Base-by-base conservation (phyloP, 2,113 vertebrate species). In the Strix uralensis region DNA sequence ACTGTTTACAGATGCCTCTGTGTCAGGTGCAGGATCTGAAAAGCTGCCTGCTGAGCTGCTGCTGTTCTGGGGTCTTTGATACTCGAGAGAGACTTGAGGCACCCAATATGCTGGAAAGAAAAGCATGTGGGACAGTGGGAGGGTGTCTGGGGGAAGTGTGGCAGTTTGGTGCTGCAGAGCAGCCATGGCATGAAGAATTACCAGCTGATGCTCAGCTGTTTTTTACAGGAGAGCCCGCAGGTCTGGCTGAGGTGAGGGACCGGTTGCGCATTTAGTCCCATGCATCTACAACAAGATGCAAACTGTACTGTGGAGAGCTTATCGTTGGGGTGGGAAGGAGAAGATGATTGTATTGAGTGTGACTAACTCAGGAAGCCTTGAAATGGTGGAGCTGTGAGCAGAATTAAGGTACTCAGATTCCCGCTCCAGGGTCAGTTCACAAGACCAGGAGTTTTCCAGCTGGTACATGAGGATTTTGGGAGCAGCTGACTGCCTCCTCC, bases 191-290 rank as follows among this genome's bases (percentile, higher is more conserved):
- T 5, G 55, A 69, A 36, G 36, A 47, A 18, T 18, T 32, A 14
- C 4, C 34, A 32, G 66, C 29, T 38, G 47, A 5, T 62, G n/a
- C 47, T 81, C 44, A 32, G 55, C 42, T 25, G 30, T 32, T 59
- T 47, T 40, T 32, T 23, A 14, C 17, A 14, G 63, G 63, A 42
- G 26, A 54, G 13, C 40, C 26, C 5, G 2, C 11, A 29, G 54
- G 21, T 10, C 34, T 0, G 0, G 9, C 66, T 7, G n/a, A 55
- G 59, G n/a, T 26, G 27, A 62, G 49, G 62, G 49, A 46, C 49
- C 1, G 1, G 13, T 25, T 55, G 23, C 29, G 7, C 1, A 1
- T 19, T 36, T 66, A 49, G n/a, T 29, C 4, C 9, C 8, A 0
- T 18, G 8, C 30, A 12, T 44, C 49, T 51, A 6, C 17, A 25